These are phyloP conservation scores for Onthophagus sagittarius DNA, from an alignment of 2,888 invertebrate species.

Conservation along the genomic window DNA sequence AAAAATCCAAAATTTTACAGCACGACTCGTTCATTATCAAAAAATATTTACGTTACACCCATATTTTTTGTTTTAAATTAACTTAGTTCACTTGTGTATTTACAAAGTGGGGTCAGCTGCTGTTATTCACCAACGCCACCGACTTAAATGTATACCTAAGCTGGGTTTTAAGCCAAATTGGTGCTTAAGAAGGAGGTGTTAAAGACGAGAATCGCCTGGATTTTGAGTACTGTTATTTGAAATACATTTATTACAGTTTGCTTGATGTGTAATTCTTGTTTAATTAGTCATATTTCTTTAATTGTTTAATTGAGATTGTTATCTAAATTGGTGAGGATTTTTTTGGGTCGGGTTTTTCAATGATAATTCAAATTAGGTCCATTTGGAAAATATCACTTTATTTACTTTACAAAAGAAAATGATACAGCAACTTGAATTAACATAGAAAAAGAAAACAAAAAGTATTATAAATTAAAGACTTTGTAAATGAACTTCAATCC, in stretches of 20 bases:
- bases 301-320: not conserved
- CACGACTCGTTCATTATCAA: conserved; percentile 22
- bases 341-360: not conserved
- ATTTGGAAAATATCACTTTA: not conserved
- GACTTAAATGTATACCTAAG: too few relatives aligned
- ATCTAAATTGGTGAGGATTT: too few relatives aligned
- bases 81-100: conserved; percentile 6
- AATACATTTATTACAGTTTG: conserved; percentile 2
- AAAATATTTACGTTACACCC: conserved; percentile 19
- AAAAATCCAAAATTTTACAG: conserved; percentile 24
- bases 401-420: not conserved
- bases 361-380: not conserved
- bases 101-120: conserved; percentile 21
- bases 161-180: not conserved
- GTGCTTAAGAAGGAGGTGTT: conserved; percentile 19
- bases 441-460: not conserved
- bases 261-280: not conserved
- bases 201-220: conserved; percentile 18
- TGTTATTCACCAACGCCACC: not conserved
- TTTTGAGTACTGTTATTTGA: conserved; percentile 17
- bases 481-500: too few relatives aligned
- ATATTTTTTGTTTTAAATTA: conserved; percentile 12
- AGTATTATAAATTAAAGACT: too few relatives aligned
- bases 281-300: not conserved
- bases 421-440: not conserved